These are phyloP conservation scores for Eonycteris spelaea DNA, from an alignment of 2,113 vertebrate genomes.

Conservation along the genomic window DNA sequence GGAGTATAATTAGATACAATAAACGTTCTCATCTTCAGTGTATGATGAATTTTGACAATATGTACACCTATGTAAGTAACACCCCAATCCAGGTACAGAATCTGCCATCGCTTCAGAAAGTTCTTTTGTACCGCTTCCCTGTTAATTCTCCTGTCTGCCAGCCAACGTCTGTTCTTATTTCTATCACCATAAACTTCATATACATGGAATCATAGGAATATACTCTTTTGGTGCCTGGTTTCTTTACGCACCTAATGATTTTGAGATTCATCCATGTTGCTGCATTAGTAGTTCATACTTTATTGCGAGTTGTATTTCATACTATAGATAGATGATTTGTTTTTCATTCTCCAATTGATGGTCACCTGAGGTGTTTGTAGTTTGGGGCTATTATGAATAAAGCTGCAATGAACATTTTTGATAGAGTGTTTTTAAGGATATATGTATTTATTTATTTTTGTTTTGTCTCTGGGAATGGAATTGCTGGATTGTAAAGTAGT, in stretches of 20 bases:
- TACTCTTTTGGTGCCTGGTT: background rate
- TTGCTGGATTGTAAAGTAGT: background rate
- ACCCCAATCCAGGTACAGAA: background rate
- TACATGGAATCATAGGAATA: background rate
- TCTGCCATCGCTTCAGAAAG: background rate
- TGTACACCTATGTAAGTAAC: background rate
- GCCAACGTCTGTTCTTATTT: background rate
- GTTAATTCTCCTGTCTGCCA: background rate
- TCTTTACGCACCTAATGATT: background rate
- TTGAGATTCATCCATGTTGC: background rate
- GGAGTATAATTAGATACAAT: background rate
- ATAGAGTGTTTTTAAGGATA: background rate
- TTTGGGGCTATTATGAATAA: background rate
- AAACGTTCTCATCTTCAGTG: constrained; percentile 21
- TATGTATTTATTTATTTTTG: background rate
- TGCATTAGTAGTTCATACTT: constrained; percentile 2
- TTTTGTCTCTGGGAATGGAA: background rate
- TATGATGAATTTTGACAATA: constrained; percentile 37
- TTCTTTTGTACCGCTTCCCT: background rate
- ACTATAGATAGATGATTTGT: background rate
- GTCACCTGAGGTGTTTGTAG: background rate
- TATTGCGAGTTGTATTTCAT: background rate
- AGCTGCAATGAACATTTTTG: background rate
- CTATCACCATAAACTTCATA: background rate
- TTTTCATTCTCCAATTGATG: constrained; percentile 3